phyloP scores from a whole-genome alignment of 1,140 invertebrate species.

The Proales similis region DNA sequence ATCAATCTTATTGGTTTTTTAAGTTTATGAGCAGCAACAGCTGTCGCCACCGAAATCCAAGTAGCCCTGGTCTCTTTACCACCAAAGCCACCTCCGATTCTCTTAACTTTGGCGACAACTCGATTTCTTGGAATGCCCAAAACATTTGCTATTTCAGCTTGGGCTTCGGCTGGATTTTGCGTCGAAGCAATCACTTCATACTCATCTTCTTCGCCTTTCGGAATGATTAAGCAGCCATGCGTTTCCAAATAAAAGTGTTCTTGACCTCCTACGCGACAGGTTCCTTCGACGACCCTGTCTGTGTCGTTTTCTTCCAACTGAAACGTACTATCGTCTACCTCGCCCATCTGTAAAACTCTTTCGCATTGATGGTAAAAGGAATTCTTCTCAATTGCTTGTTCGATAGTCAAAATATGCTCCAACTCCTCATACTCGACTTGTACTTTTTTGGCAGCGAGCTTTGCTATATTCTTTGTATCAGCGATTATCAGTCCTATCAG shows the following conservation, averaged over 20 bases:
- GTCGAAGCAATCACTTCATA: conserved; percentile 74
- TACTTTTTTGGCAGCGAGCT: conserved; percentile 60
- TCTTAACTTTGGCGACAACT: conserved; percentile 65
- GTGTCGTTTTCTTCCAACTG: conserved; percentile 46
- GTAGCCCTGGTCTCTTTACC: conserved; percentile 76
- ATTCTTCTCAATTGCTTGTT: conserved; percentile 57
- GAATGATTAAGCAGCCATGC: conserved; percentile 61
- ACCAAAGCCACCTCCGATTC: conserved; percentile 84
- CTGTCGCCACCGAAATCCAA: conserved; percentile 53
- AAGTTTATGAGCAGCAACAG: conserved; percentile 58
- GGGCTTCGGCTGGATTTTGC: conserved; percentile 70
- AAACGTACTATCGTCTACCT: conserved; percentile 12
- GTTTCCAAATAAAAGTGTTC: conserved; percentile 96
- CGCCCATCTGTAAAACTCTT: not conserved
- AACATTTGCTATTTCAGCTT: conserved; percentile 64
- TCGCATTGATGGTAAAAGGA: conserved; percentile 44
- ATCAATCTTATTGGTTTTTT: conserved; percentile 73
- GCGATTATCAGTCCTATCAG: conserved; percentile 66
- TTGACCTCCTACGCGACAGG: conserved; percentile 75
- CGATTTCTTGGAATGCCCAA: conserved; percentile 69
- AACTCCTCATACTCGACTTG: conserved; percentile 58
- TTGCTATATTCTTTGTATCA: conserved; percentile 57
- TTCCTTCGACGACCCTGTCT: conserved; percentile 60
- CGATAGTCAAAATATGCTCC: conserved; percentile 58
- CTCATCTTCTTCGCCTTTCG: conserved; percentile 68